Evolutionary conservation across 1,140 invertebrate species (phyloP).

Genomic region (Drosophila ohnishii): DNA sequence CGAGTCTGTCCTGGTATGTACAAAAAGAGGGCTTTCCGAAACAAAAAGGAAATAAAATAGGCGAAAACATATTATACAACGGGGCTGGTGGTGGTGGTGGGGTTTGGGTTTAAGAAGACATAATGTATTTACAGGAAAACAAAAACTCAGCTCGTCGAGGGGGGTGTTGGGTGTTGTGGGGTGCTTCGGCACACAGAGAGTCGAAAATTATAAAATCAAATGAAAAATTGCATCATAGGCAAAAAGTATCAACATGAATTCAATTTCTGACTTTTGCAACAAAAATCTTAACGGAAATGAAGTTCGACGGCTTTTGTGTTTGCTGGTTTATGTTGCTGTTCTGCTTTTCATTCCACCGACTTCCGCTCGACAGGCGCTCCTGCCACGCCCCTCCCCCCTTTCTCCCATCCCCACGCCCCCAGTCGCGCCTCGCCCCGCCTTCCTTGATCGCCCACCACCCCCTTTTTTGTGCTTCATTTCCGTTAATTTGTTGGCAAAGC

Average conservation of each 20-base stretch:
- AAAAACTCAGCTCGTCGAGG: conserved; percentile 23
- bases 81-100: conserved; percentile 4
- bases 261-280: conserved; percentile 78
- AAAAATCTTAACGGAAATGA: conserved; percentile 83
- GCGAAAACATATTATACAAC: conserved; percentile 46
- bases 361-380: conserved; percentile 47
- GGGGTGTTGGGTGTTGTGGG: background rate
- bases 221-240: conserved; percentile 79
- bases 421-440: conserved; percentile 16
- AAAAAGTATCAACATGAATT: conserved; percentile 82
- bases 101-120: conserved; percentile 17
- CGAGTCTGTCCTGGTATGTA: conserved; percentile 52
- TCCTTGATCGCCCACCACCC: conserved; percentile 39
- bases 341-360: conserved; percentile 36
- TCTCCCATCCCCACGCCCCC: background rate
- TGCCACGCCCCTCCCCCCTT: conserved; percentile 27
- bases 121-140: conserved; percentile 72
- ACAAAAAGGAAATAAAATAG: conserved; percentile 19
- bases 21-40: conserved; percentile 55
- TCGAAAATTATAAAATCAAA: conserved; percentile 73
- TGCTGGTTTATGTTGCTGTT: conserved; percentile 46
- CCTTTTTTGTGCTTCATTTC: conserved; percentile 75
- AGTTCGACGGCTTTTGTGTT: conserved; percentile 66
- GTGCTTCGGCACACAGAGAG: conserved; percentile 50
- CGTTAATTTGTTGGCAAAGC: conserved; percentile 83